phyloP scores from a whole-genome alignment of 1,140 invertebrate species.

The Drosophila murphyi region DNA sequence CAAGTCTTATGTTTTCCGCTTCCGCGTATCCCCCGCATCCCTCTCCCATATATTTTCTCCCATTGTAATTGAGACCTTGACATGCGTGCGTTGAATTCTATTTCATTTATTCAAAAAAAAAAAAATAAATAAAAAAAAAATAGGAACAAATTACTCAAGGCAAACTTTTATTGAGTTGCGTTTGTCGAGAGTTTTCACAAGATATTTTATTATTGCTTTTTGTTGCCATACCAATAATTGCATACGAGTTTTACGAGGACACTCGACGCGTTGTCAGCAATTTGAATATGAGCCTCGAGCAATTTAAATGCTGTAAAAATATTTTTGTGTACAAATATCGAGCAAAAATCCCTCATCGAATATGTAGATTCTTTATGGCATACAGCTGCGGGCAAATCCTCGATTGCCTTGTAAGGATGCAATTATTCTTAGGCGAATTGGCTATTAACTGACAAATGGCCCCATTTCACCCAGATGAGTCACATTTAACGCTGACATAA shows the following conservation, averaged over 20 bases:
- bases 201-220: slow-evolving; percentile 33
- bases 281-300: slow-evolving; percentile 71
- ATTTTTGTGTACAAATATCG: slow-evolving; percentile 37
- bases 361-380: slow-evolving; percentile 54
- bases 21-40: neutral
- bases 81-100: slow-evolving; percentile 38
- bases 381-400: slow-evolving; percentile 59
- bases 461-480: slow-evolving; percentile 56
- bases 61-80: slow-evolving; percentile 65
- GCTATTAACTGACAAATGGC: slow-evolving; percentile 65
- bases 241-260: slow-evolving; percentile 42
- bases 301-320: slow-evolving; percentile 77
- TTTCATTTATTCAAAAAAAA: slow-evolving; percentile 34
- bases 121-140: slow-evolving; percentile 18
- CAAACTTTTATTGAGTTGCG: slow-evolving; percentile 74
- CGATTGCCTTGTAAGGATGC: slow-evolving; percentile 45
- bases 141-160: slow-evolving; percentile 53
- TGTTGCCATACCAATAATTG: slow-evolving; percentile 21
- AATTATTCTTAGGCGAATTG: slow-evolving; percentile 77
- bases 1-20: slow-evolving; percentile 10
- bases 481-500: slow-evolving; percentile 74
- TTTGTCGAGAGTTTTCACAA: slow-evolving; percentile 21
- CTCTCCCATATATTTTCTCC: neutral
- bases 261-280: slow-evolving; percentile 43
- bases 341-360: slow-evolving; percentile 18